Percentiles rank a stretch among this genome's conserved stretches.
Evolutionary conservation across 1,140 invertebrate species (phyloP).

Genomic region (Drepana arcuata): DNA sequence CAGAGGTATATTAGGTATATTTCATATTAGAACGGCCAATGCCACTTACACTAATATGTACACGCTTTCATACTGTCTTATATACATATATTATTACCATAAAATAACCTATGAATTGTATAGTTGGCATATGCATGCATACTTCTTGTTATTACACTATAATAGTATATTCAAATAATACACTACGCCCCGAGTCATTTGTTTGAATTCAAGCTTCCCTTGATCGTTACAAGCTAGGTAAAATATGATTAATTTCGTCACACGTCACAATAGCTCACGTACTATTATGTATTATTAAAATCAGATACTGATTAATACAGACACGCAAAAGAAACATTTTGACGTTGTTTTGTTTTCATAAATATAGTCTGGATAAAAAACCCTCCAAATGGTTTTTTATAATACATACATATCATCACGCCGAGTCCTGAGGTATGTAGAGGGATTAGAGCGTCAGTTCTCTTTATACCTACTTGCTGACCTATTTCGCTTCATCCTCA

Average conservation of each 20-base stretch:
- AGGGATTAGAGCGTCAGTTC: neutral
- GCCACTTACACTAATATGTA: too few relatives aligned
- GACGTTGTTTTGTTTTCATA: slow-evolving; percentile 10
- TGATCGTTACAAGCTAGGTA: slow-evolving; percentile 8
- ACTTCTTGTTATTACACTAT: neutral
- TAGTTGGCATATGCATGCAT: too few relatives aligned
- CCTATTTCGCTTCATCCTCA: neutral
- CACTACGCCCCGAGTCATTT: slow-evolving; percentile 5
- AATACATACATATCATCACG: too few relatives aligned
- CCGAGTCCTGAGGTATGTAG: neutral
- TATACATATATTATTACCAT: too few relatives aligned
- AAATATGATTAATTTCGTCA: slow-evolving; percentile 13
- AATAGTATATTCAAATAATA: slow-evolving; percentile 3
- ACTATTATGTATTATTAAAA: slow-evolving; percentile 17
- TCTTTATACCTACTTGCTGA: neutral
- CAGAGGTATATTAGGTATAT: too few relatives aligned
- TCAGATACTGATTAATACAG: slow-evolving; percentile 14
- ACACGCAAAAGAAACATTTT: slow-evolving; percentile 16
- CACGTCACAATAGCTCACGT: slow-evolving; percentile 5
- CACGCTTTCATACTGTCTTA: too few relatives aligned
- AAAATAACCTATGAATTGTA: too few relatives aligned
- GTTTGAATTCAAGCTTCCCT: too few relatives aligned
- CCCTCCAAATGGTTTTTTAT: too few relatives aligned
- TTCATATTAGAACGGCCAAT: too few relatives aligned
- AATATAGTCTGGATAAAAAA: too few relatives aligned